phyloP scores from a whole-genome alignment of 2,888 invertebrate genomes.

The Drosophila setosimentum region DNA sequence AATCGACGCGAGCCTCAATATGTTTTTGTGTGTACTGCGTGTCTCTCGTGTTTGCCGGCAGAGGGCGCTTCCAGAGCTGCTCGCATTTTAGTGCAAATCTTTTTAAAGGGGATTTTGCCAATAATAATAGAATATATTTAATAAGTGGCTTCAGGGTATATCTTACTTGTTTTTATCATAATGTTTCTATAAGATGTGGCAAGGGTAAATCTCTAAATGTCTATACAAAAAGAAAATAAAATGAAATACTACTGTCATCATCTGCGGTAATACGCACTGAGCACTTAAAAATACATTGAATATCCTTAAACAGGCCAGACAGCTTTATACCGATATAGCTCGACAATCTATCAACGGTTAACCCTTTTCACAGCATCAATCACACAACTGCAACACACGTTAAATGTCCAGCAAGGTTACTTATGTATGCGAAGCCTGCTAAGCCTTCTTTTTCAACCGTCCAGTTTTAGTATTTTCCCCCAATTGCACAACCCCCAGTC shows the following conservation, averaged over 20 bases:
- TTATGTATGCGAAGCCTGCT: slow-evolving; percentile 27
- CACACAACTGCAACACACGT: slow-evolving; percentile 27
- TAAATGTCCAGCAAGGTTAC: slow-evolving; percentile 36
- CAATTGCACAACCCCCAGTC: slow-evolving; percentile 23
- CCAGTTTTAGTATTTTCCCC: slow-evolving; percentile 8
- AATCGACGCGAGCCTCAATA: no score
- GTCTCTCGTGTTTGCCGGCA: no score
- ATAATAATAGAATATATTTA: no score
- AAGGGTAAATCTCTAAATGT: not conserved
- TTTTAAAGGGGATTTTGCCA: no score
- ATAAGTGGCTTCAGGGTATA: no score
- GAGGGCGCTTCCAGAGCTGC: no score
- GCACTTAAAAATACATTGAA: not conserved
- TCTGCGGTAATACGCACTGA: not conserved
- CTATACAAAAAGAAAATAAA: not conserved
- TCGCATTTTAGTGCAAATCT: no score
- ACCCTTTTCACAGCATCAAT: slow-evolving; percentile 54
- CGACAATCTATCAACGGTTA: slow-evolving; percentile 49
- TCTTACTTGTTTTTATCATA: not conserved
- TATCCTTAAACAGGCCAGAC: not conserved
- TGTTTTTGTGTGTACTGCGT: no score
- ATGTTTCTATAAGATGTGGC: not conserved
- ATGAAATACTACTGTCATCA: not conserved
- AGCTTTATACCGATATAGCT: not conserved
- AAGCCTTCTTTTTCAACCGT: slow-evolving; percentile 62